Evolutionary conservation across 2,888 invertebrate genomes (phyloP), one percentile per base, ranked within the genome.

Genomic region (Sepiola atlantica): DNA sequence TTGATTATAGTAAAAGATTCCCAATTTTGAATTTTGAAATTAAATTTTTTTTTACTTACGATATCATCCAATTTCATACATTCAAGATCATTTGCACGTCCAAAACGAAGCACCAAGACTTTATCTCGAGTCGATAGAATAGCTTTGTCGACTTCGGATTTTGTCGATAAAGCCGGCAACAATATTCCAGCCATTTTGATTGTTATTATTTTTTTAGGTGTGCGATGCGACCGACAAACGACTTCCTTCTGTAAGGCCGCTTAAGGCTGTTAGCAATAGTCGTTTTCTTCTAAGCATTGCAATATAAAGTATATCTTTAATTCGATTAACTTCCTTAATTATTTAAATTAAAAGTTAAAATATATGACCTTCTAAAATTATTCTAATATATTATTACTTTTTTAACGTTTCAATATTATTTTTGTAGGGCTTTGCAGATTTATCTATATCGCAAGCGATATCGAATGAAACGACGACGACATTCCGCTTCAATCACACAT

Each of bases 91-190:
- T 96, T 94, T 94, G 97, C 97, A 95, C 96, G 95, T 16, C 97
- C 97, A 96, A 97, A 97, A 93, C 97, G 94, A 35, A 97, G 95
- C 20, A 97, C 97, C 35, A 97, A 95, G n/a, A 97, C 97, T 28
- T 97, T 94, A 95, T 97, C 97, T 95, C 97, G 96, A 12, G 96
- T 97, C 55, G 95, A 94, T 94, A 95, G 95, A 21, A 97, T 97
- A 8, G 95, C 96, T 35, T 96, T 95, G 94, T 97, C 97, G 45
- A 97, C 96, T 92, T 97, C 97, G 94, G 95, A 94, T 95, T 97
- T 97, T 18, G 96, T 95, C 24, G 94, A 94, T 28, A 97, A 95
- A 32, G 95, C 95, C 55, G 96, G 96, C 24, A 97, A 95, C 20
- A 97, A 94, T 90, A 95, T 96, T 94, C 95, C 96, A 96, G 93